Evolutionary conservation across 2,113 vertebrate genomes (phyloP).

Genomic region (Anseranas semipalmata): DNA sequence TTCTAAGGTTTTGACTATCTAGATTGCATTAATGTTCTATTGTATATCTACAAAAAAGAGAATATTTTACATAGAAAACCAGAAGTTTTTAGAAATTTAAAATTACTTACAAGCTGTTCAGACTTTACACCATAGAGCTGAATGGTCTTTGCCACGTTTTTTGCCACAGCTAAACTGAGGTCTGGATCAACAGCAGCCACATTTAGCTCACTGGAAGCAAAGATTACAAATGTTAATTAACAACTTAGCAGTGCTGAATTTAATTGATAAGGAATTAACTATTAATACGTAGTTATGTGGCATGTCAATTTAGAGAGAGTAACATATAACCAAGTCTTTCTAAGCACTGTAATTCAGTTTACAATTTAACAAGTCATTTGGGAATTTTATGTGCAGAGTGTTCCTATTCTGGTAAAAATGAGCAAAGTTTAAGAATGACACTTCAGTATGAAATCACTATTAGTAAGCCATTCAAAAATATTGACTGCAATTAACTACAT

Average conservation of each 20-base stretch:
- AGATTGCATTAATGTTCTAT: background rate
- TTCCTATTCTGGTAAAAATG: slow-evolving; percentile 57
- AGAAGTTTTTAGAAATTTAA: background rate
- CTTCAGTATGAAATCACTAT: slow-evolving; percentile 64
- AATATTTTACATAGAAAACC: background rate
- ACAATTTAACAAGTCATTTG: slow-evolving; percentile 50
- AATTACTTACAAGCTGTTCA: slow-evolving; percentile 91
- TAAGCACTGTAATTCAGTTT: slow-evolving; percentile 48
- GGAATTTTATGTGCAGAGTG: slow-evolving; percentile 44
- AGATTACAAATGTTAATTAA: slow-evolving; percentile 31
- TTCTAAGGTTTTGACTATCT: background rate
- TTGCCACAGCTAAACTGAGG: slow-evolving; percentile 90
- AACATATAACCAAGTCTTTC: slow-evolving; percentile 22
- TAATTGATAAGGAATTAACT: background rate
- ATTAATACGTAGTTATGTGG: slow-evolving; percentile 5
- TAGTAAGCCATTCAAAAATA: slow-evolving; percentile 72
- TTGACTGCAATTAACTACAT: slow-evolving; percentile 68
- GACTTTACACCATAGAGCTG: slow-evolving; percentile 95
- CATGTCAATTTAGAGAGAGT: slow-evolving; percentile 25
- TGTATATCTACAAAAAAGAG: background rate
- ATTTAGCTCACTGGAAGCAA: slow-evolving; percentile 89
- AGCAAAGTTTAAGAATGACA: slow-evolving; percentile 65
- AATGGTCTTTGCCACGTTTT: slow-evolving; percentile 94
- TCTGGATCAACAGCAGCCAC: slow-evolving; percentile 91
- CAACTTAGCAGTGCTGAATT: background rate